Evolutionary conservation across 2,888 invertebrate species (phyloP), one percentile per base, ranked within the genome.

Genomic region (Prosopocoilus inquinatus): DNA sequence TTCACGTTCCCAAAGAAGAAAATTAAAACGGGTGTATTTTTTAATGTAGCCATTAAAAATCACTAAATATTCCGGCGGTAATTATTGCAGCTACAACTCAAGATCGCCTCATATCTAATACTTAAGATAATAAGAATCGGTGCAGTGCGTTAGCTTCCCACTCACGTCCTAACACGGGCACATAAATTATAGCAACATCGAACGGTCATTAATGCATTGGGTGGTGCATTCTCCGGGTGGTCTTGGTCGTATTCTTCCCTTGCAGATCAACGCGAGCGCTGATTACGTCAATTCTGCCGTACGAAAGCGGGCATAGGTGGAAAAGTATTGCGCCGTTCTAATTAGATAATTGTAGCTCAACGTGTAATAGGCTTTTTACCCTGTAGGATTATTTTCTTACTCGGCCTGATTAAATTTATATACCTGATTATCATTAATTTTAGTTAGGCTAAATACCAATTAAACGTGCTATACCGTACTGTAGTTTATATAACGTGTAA

Each of bases 151-250:
- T 71, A 60, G 64, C 70, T 69, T 69, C 72, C 72, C 73, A 71
- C 72, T 70, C 71, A 68, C 69, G 68, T 68, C 64, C 64, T 61
- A 61, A 61, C 62, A 47, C 64, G 67, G 67, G 60, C 66, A 67
- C 71, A 74, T 76, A 76, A 76, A 76, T 75, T 75, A 75, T 74
- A 70, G 67, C 69, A 73, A 75, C 75, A 75, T 75, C 74, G 74
- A 75, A 74, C 71, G 71, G 74, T 75, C 76, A 75, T 75, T 75
- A 75, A 75, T 72, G 72, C 67, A 65, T 70, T 71, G 74, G 73
- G 74, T 73, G 73, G 74, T 70, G 67, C 66, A 38, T 48, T 57
- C 55, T 52, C 58, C 64, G 58, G 62, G 63, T 63, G 63, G 61
- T 63, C 63, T 52, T 55, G 47, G 60, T 61, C 56, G 53, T 59